Evolutionary conservation across 2,113 vertebrate species (phyloP), one percentile per base, ranked within the genome.

Genomic region (Mormoops blainvillei): DNA sequence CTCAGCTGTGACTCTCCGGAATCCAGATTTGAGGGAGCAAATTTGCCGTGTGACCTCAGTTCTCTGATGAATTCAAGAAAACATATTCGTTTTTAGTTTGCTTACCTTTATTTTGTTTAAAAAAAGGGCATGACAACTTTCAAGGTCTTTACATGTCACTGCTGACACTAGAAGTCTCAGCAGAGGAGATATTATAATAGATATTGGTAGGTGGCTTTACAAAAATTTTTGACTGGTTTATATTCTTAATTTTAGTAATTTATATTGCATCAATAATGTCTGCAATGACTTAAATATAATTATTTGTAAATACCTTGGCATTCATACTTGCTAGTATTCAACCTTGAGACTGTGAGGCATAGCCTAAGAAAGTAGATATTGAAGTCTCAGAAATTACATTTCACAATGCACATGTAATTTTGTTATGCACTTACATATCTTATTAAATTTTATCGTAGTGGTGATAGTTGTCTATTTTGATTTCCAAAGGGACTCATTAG

Each of bases 311-410:
- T 87, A 71, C 43, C 65, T 91, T 78, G 54, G 67, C 28, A 90
- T 50, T 38, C n/a, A 87, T 3, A 73, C 24, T 93, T 76, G 16
- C 31, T 81, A 78, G 41, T 68, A 56, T 84, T 93, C 94, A 68
- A 96, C n/a, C 76, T 81, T 82, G 50, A 96, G 50, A 77, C 58
- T 73, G 13, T 61, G 24, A 65, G 95, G 52, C 50, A 81, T 92
- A 77, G 16, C 85, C 56, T 94, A 93, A 67, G 73, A 97, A 36
- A 54, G 15, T 76, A 83, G 82, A 31, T 74, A 81, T 22, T 91
- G 43, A 96, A 54, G 33, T 7, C 50, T 96, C 96, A 91, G 94
- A 96, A 54, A 77, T 45, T 61, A 41, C 80, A 80, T 81, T 94
- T 82, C 74, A 71, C 65, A 93, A 68, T 70, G 18, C 12, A 86